Conservation (phyloP, 2,113 vertebrate genomes). For the Trematocara stigmaticum region DNA sequence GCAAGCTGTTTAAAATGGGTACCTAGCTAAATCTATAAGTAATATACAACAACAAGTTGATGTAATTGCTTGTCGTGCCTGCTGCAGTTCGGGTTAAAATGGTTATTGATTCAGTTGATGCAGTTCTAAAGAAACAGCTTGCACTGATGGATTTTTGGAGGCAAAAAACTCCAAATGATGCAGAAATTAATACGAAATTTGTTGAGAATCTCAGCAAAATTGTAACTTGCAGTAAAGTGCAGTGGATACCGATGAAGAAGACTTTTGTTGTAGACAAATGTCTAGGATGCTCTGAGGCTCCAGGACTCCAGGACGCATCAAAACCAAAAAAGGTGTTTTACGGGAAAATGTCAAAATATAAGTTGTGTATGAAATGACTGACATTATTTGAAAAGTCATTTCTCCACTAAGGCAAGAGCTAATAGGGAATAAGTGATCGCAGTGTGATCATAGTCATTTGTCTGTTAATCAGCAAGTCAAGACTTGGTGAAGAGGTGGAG, state of each 20-base stretch:
- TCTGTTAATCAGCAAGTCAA: not conserved
- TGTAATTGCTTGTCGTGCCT: not conserved
- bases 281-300: not conserved
- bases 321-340: not conserved
- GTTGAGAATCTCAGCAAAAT: not conserved
- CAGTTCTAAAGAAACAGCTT: not conserved
- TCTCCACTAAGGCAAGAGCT: not conserved
- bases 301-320: not conserved
- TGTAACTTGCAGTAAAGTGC: not conserved
- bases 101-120: not conserved
- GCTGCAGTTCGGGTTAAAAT: not conserved
- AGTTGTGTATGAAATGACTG: not conserved
- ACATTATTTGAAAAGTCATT: not conserved
- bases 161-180: not conserved
- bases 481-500: not conserved
- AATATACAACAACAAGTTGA: not conserved
- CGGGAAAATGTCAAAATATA: not conserved
- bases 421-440: not conserved
- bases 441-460: not conserved
- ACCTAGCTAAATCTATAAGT: not conserved
- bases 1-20: not conserved
- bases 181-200: not conserved
- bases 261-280: not conserved
- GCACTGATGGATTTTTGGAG: not conserved
- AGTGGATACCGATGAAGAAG: not conserved